Evolutionary conservation across 2,888 invertebrate species (phyloP).

Genomic region (Mystacides longicornis): DNA sequence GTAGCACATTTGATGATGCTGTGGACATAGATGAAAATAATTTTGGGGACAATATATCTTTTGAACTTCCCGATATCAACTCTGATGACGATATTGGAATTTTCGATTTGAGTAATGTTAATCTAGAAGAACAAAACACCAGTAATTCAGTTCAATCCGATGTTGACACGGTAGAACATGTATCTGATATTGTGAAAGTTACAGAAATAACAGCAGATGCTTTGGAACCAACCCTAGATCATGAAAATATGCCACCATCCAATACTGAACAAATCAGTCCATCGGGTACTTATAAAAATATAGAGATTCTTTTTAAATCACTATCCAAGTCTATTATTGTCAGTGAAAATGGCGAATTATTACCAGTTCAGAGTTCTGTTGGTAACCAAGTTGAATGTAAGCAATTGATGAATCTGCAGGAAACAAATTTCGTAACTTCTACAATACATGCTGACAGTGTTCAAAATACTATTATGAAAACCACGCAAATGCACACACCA

Average conservation of each 20-base stretch:
- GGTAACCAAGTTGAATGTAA: no score
- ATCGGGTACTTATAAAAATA: slow-evolving; percentile 5
- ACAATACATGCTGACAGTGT: no score
- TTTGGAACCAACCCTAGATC: not conserved
- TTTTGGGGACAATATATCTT: not conserved
- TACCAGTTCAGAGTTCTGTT: no score
- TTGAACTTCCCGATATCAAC: not conserved
- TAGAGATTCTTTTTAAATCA: slow-evolving; percentile 5
- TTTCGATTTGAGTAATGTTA: not conserved
- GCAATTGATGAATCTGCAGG: no score
- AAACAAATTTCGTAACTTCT: no score
- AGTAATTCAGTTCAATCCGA: no score
- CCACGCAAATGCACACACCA: no score
- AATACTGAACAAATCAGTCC: not conserved
- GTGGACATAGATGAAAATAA: not conserved
- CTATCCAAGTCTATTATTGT: slow-evolving; percentile 6
- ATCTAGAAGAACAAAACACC: not conserved
- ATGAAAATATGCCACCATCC: not conserved
- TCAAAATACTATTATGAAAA: no score
- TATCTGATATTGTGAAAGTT: not conserved
- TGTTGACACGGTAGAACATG: no score
- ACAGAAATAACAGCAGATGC: not conserved
- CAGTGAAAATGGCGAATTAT: not conserved
- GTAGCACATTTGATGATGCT: not conserved
- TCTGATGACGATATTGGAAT: not conserved